Evolutionary conservation across 2,888 invertebrate genomes (phyloP).

Genomic region (Papilio demoleus): DNA sequence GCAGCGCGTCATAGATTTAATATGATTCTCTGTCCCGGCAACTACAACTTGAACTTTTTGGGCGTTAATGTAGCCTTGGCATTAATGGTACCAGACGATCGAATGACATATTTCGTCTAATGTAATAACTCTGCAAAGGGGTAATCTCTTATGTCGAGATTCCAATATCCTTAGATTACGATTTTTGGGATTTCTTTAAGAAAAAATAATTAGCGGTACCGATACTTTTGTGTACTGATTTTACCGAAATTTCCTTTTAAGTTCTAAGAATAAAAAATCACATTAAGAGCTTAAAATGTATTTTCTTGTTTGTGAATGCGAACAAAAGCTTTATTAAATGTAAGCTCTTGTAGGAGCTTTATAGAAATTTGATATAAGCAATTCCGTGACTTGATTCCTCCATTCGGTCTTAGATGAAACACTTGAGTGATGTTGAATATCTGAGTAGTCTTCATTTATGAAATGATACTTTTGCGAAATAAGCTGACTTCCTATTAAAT

Average conservation of each 20-base stretch:
- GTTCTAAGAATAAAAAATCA: neutral
- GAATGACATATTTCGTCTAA: too few species aligned
- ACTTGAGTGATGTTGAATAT: neutral
- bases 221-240: neutral
- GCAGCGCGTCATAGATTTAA: too few species aligned
- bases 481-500: neutral
- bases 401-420: neutral
- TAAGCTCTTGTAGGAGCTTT: neutral
- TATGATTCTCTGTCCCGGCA: too few species aligned
- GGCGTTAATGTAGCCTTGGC: too few species aligned
- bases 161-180: neutral
- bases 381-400: neutral
- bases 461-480: neutral
- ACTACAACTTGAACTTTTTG: too few species aligned
- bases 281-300: neutral
- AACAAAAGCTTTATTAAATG: neutral
- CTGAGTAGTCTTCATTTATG: neutral
- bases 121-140: too few species aligned
- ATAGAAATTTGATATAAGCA: neutral
- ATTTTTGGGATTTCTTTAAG: neutral
- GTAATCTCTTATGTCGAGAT: neutral
- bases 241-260: neutral
- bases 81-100: too few species aligned
- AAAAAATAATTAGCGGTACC: neutral
- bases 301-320: conserved; percentile 5